Conservation (phyloP, 92 coral and sea anemone genomes). For the Hydrozoanthus gracilis region DNA sequence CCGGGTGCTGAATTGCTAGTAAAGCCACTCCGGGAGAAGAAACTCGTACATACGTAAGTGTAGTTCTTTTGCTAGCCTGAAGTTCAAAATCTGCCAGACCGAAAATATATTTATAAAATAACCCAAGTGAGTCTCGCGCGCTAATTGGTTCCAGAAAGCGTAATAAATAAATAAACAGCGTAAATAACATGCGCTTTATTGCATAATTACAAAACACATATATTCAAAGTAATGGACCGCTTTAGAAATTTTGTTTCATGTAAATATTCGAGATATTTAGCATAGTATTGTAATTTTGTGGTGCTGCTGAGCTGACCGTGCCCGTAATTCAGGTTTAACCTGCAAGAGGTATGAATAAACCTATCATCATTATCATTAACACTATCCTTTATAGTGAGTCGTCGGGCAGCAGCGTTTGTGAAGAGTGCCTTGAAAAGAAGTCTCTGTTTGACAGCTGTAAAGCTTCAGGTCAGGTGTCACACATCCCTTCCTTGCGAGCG, state of each 20-base stretch:
- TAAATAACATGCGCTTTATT: too few species aligned
- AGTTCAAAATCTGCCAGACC: slow-evolving; percentile 6
- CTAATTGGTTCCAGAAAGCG: too few species aligned
- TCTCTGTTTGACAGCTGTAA: slow-evolving; percentile 36
- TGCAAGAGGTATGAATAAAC: too few species aligned
- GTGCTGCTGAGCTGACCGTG: too few species aligned
- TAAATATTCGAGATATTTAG: too few species aligned
- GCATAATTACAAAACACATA: too few species aligned
- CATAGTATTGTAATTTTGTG: too few species aligned
- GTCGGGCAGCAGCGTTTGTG: slow-evolving; percentile 34
- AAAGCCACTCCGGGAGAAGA: slow-evolving; percentile 31
- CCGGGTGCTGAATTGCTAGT: slow-evolving; percentile 29
- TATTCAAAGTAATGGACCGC: neutral
- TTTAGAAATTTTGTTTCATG: too few species aligned
- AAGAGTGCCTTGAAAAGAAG: slow-evolving; percentile 31
- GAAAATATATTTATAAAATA: neutral
- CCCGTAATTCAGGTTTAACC: too few species aligned
- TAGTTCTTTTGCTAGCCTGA: neutral
- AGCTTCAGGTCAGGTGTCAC: slow-evolving; percentile 41
- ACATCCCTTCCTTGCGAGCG: slow-evolving; percentile 40
- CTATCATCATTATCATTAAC: too few species aligned
- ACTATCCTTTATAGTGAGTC: slow-evolving; percentile 24
- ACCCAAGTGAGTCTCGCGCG: neutral
- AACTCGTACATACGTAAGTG: slow-evolving; percentile 26
- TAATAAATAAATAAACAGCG: too few species aligned